Evolutionary conservation across 2,888 invertebrate species (phyloP), one percentile per base, ranked within the genome.

Genomic region (Morinoia aosen): DNA sequence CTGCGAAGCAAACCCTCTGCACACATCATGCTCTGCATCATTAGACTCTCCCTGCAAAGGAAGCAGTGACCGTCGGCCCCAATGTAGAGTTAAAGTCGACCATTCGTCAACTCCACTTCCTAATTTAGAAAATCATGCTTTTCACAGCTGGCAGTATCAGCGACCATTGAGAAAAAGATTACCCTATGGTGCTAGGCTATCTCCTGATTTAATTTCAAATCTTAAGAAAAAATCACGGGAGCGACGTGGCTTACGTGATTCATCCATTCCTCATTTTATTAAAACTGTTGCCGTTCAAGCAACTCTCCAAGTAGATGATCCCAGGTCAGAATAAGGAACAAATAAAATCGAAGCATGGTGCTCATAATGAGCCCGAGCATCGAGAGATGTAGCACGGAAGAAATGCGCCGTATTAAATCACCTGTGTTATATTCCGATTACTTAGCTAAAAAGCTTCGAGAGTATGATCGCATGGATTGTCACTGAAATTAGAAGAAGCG

Each of bases 51-150:
- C 48, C 40, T 94, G 95, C 93, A 58, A 56, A 33, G 90, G 95
- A 94, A 58, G 93, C 25, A 57, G 57, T 48, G 96, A 96, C 57
- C 95, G 90, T 14, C 94, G 96, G 11, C 96, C 95, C 14, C 61
- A 96, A 48, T 96, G 96, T 48, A 76, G 56, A 56, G 8, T 57
- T 14, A 96, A 94, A 4, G 76, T 93, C n/a, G 39, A 39, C 12
- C 94, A 12, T 95, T 40, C 48, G 93, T 95, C 64, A 95, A 76
- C 11, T 90, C 94, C 40, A 88, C 95, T 95, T 5, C 95, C 95
- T 39, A 95, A 96, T 88, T 94, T 96, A 12, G 95, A 96, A 64
- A 95, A 95, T 61, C 96, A 96, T 39, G 96, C 96, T 56, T 96
- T 96, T 57, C 95, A 95, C 64, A 61, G 64, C 58, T 95, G 58